Conservation (phyloP, 2,113 vertebrate species). For the Turnix velox region DNA sequence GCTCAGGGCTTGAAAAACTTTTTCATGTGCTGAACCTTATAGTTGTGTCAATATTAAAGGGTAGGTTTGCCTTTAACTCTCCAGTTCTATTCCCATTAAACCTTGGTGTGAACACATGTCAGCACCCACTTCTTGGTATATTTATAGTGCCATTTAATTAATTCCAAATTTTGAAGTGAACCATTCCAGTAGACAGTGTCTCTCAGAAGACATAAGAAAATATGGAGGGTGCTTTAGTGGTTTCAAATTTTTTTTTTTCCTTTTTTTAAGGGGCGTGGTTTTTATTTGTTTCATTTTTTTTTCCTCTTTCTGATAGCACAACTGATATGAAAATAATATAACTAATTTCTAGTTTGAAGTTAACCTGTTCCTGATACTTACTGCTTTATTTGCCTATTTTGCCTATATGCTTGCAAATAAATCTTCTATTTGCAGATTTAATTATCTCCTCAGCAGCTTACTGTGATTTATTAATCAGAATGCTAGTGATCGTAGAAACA, state of each 20-base stretch:
- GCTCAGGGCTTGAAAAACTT: neutral
- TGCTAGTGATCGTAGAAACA: neutral
- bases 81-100: neutral
- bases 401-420: too few species aligned
- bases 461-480: neutral
- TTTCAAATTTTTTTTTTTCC: rapidly evolving
- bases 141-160: neutral
- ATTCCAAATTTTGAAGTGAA: neutral
- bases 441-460: neutral
- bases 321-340: neutral
- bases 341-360: neutral
- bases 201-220: neutral
- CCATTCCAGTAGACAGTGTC: neutral
- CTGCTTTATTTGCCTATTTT: neutral
- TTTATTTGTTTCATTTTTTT: rapidly evolving
- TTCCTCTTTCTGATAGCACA: neutral
- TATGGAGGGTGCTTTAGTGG: neutral
- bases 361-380: neutral
- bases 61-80: neutral
- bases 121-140: neutral
- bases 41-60: neutral
- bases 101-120: rapidly evolving
- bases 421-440: conserved; percentile 12
- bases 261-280: rapidly evolving
- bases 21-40: neutral